Evolutionary conservation across 2,113 vertebrate genomes (phyloP).

Genomic region (Rallus limicola): DNA sequence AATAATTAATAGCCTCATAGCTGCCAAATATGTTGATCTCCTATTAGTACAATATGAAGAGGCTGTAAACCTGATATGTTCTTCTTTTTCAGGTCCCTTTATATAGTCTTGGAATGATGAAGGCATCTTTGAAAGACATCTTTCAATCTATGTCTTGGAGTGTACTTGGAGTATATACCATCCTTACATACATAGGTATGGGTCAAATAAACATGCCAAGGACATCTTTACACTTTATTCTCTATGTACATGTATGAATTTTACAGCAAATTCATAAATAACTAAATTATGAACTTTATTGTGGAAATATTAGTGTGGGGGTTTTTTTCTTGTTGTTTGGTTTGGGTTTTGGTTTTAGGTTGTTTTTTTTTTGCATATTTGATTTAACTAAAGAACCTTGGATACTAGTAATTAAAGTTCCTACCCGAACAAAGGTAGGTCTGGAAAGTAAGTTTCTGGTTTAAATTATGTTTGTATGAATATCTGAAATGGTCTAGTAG

Average conservation of each 20-base stretch:
- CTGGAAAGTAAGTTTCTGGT: neutral
- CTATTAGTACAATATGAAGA: neutral
- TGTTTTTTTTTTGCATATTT: neutral
- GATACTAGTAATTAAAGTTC: neutral
- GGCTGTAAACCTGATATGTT: neutral
- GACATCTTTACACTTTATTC: neutral
- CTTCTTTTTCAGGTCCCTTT: neutral
- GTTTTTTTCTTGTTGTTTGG: too few relatives aligned
- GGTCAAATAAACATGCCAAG: neutral
- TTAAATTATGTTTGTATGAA: neutral
- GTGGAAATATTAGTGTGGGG: neutral
- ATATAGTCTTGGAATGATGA: neutral
- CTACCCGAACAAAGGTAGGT: neutral
- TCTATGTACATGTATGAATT: neutral
- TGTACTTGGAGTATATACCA: neutral
- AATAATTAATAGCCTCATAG: neutral
- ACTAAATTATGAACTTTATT: conserved; percentile 23
- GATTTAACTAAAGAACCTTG: neutral
- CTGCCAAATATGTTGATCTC: neutral
- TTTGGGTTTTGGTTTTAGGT: too few relatives aligned
- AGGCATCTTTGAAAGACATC: neutral
- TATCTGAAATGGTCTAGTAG: neutral
- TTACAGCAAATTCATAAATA: neutral
- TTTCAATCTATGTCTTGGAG: neutral
- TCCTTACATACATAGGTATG: neutral